Base-by-base conservation (phyloP, 2,797 vertebrate species). In the Lacerta agilis region DNA sequence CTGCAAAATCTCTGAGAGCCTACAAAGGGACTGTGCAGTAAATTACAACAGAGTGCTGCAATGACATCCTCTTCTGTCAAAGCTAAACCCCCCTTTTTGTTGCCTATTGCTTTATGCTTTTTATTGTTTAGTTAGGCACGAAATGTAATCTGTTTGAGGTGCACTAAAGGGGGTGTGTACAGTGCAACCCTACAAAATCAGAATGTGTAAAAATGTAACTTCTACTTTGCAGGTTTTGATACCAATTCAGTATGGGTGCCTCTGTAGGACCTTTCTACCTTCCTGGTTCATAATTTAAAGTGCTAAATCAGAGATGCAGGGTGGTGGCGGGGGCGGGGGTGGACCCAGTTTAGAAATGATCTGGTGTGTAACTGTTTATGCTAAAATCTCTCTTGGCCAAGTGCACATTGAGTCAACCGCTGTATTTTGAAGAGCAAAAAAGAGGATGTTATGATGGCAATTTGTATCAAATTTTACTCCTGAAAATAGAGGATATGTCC, bases 1-100 rank as follows among this genome's bases (percentile, higher is more conserved):
- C 49, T 91, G 86, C n/a, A 69, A 90, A 83, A 13, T 67, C 91
- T 92, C 43, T 87, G 82, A 55, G 79, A 88, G 66, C 33, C 79
- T 87, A 67, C 36, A 71, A 83, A 88, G 8, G 64, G n/a, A 3
- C 41, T 81, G 5, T 78, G 33, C 33, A 78, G 18, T 43, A 84
- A 91, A 85, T 81, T 80, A 79, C 15, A 86, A n/a, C 0, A 88
- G 29, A 88, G 77, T 61, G 86, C 8, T 90, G 29, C 87, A 89
- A 90, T 83, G 0, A 55, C 36, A 64, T 91, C 88, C 15, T 90
- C 79, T 83, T 43, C 69, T 76, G 69, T 85, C 43, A 75, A 43
- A 45, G 13, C 23, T 36, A 77, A 6, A 45, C 80, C 86, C 7
- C 86, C 92, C 88, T 25, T 88, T 64, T 69, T 86, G 91, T 88